phyloP scores from a whole-genome alignment of 2,888 invertebrate species.

The Nezara viridula region DNA sequence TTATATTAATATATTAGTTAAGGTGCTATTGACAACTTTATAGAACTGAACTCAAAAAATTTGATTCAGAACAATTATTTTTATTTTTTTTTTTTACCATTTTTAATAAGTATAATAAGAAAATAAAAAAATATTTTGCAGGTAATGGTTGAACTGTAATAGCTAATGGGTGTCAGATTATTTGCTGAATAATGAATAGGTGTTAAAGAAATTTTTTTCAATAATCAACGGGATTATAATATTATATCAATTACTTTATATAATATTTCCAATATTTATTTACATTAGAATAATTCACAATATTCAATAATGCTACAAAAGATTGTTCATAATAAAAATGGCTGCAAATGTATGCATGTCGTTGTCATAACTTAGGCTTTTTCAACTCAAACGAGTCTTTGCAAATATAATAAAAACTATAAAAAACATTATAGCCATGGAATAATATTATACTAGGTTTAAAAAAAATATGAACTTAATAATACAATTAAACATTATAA shows the following conservation, averaged over 20 bases:
- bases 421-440: slow-evolving; percentile 54
- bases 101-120: slow-evolving; percentile 24
- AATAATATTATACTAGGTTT: slow-evolving; percentile 52
- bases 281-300: slow-evolving; percentile 62
- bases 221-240: slow-evolving; percentile 61
- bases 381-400: slow-evolving; percentile 53
- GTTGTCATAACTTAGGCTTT: slow-evolving; percentile 64
- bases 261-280: slow-evolving; percentile 61
- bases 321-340: slow-evolving; percentile 59
- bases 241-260: slow-evolving; percentile 61
- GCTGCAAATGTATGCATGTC: slow-evolving; percentile 57
- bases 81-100: not conserved
- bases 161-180: slow-evolving; percentile 39
- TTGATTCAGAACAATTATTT: not conserved
- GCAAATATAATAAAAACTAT: slow-evolving; percentile 47
- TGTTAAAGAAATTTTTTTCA: slow-evolving; percentile 59
- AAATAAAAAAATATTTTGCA: slow-evolving; percentile 47
- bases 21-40: not conserved
- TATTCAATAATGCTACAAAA: slow-evolving; percentile 61
- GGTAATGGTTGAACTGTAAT: not conserved
- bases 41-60: not conserved
- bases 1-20: not conserved
- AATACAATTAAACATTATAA: not conserved
- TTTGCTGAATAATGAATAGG: slow-evolving; percentile 46
- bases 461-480: not conserved